Evolutionary conservation across 2,113 vertebrate species (phyloP), one percentile per base, ranked within the genome.

Genomic region (Rhizomys pruinosus): DNA sequence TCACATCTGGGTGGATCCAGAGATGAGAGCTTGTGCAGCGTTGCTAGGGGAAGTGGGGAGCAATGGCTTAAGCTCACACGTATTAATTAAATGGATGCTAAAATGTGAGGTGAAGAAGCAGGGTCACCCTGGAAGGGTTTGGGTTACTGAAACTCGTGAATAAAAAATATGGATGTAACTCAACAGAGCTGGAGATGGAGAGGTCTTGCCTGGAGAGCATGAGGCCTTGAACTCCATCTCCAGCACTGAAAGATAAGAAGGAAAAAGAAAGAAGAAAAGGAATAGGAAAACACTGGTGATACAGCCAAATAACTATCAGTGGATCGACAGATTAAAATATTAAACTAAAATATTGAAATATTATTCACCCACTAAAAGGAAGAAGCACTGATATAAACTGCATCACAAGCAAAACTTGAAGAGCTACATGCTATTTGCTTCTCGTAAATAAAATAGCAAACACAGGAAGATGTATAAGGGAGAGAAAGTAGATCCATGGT

Each of bases 351-450:
- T n/a, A n/a, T n/a, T n/a, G 42, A 74, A 47, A 44, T 84, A 29
- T 9, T 52, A 66, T 1, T n/a, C 17, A 68, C 44, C 34, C 13
- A 1, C 25, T 12, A 82, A 71, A 86, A 94, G 27, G 85, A 47
- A n/a, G 8, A 11, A 34, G n/a, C 3, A 6, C 37, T 1, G 4
- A 47, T 5, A 10, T 3, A 3, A 2, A 15, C 44, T 25, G 27
- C 11, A 15, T 42, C 2, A 5, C 19, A 29, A 29, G 17, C 73
- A 57, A 55, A 13, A 6, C 32, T 52, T 27, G 10, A 55, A 55
- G 68, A 42, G 17, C 25, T 27, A 29, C 7, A 0, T 3, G 27
- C 29, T 39, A 34, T 15, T 23, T 5, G 5, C 42, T 42, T 85
- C 69, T 22, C 64, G 76, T 44, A 42, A 39, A n/a, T 23, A 32